Percentiles rank a stretch among this genome's conserved stretches.
phyloP scores from a whole-genome alignment of 2,888 invertebrate species.

The Criorhina ranunculi region DNA sequence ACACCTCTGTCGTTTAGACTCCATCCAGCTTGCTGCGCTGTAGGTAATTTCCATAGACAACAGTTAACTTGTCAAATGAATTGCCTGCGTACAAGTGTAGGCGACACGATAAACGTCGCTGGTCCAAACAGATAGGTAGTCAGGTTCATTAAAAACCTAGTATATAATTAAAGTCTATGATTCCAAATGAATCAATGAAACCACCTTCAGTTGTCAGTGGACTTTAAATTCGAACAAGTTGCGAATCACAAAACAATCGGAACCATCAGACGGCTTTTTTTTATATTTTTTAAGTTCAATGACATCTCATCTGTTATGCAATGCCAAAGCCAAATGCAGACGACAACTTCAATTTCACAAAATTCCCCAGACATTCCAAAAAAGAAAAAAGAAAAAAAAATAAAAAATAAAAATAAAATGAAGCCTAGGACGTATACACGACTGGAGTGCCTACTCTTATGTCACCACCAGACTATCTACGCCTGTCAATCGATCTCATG shows the following conservation, averaged over 20 bases:
- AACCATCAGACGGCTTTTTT: constrained; percentile 5
- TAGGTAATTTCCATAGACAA: constrained; percentile 20
- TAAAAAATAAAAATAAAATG: constrained; percentile 61
- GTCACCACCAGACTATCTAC: constrained; percentile 28
- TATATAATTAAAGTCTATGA: constrained; percentile 19
- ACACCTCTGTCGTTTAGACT: constrained; percentile 6
- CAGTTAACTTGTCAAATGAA: constrained; percentile 37
- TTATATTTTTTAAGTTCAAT: constrained; percentile 58
- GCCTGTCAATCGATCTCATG: constrained; percentile 52
- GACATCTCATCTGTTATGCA: constrained; percentile 33
- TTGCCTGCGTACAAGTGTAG: constrained; percentile 29
- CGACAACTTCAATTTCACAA: constrained; percentile 50
- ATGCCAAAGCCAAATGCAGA: constrained; percentile 33
- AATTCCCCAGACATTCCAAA: constrained; percentile 39
- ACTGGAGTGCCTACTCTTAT: constrained; percentile 39
- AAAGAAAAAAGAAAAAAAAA: constrained; percentile 23
- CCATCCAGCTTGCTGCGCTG: neutral
- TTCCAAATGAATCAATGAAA: neutral
- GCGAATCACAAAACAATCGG: neutral
- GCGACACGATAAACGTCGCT: constrained; percentile 11
- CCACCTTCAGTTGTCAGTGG: neutral
- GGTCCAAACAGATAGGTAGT: constrained; percentile 36
- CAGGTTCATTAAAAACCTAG: constrained; percentile 27
- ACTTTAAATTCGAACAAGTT: constrained; percentile 1
- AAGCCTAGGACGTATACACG: constrained; percentile 34